A percentile compares a stretch with the other conserved stretches of the same genome.
These are phyloP conservation scores for Coboldia fuscipes DNA, from an alignment of 1,140 invertebrate genomes.

Conservation along the genomic window DNA sequence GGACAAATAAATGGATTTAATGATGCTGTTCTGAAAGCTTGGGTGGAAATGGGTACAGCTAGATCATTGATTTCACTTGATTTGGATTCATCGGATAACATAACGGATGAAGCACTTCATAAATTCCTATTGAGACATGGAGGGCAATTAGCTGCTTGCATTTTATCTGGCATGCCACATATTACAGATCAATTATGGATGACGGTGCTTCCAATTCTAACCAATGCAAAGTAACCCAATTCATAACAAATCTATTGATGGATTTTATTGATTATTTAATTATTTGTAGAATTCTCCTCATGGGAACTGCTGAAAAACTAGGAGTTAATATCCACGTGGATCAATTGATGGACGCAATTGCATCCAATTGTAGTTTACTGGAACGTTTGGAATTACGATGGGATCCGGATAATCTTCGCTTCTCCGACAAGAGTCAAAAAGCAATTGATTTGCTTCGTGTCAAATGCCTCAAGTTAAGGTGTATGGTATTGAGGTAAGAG, in stretches of 20 bases:
- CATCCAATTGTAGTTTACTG: constrained; percentile 72
- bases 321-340: constrained; percentile 94
- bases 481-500: constrained; percentile 56
- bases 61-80: constrained; percentile 63
- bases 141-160: constrained; percentile 65
- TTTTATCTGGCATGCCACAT: constrained; percentile 88
- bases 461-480: constrained; percentile 66
- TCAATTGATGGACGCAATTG: constrained; percentile 91
- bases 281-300: constrained; percentile 67
- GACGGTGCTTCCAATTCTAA: constrained; percentile 69
- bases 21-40: constrained; percentile 76
- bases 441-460: constrained; percentile 78
- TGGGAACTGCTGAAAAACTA: constrained; percentile 90
- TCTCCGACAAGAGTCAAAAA: constrained; percentile 98
- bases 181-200: constrained; percentile 95
- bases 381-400: constrained; percentile 79
- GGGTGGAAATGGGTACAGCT: constrained; percentile 60
- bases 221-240: constrained; percentile 60
- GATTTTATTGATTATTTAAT: neutral
- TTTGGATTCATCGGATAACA: constrained; percentile 84
- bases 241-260: neutral
- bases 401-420: constrained; percentile 95
- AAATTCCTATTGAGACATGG: constrained; percentile 82
- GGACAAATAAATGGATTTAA: constrained; percentile 96
- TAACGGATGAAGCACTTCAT: constrained; percentile 78